phyloP scores from a whole-genome alignment of 2,888 invertebrate species.

The Polia nebulosa region DNA sequence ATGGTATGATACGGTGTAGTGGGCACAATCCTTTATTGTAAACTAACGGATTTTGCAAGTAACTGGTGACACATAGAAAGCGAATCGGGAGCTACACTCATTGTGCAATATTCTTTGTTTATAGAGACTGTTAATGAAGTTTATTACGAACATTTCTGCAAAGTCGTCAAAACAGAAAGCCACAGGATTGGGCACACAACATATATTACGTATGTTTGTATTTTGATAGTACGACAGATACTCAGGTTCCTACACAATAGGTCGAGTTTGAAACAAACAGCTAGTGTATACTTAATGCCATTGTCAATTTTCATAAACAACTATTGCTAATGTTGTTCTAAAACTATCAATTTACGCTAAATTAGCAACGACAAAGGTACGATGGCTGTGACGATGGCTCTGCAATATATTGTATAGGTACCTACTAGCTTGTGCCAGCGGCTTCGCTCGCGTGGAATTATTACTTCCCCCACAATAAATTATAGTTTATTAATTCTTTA shows the following conservation, averaged over 20 bases:
- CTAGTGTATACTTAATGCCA: slow-evolving; percentile 3
- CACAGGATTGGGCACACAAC: not conserved
- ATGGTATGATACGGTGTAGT: no score
- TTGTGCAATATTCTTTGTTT: slow-evolving; percentile 3
- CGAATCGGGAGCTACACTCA: no score
- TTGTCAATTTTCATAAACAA: slow-evolving; percentile 38
- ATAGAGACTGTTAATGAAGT: not conserved
- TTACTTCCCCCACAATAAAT: no score
- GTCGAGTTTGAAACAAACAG: slow-evolving; percentile 9
- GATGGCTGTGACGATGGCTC: not conserved
- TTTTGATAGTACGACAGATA: not conserved
- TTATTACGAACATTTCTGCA: slow-evolving; percentile 9
- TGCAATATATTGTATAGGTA: not conserved
- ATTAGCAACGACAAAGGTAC: slow-evolving; percentile 14
- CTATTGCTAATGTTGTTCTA: not conserved
- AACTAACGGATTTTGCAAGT: no score
- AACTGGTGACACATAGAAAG: no score
- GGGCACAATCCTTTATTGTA: no score
- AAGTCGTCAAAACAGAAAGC: not conserved
- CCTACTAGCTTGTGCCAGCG: no score
- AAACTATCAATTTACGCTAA: slow-evolving; percentile 13
- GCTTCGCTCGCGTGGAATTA: no score
- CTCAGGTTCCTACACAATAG: slow-evolving; percentile 1
- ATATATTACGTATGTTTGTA: not conserved
- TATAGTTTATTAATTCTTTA: no score